These are phyloP conservation scores for Tarsius wallacei DNA, from an alignment of 2,797 vertebrate species.

Conservation along the genomic window DNA sequence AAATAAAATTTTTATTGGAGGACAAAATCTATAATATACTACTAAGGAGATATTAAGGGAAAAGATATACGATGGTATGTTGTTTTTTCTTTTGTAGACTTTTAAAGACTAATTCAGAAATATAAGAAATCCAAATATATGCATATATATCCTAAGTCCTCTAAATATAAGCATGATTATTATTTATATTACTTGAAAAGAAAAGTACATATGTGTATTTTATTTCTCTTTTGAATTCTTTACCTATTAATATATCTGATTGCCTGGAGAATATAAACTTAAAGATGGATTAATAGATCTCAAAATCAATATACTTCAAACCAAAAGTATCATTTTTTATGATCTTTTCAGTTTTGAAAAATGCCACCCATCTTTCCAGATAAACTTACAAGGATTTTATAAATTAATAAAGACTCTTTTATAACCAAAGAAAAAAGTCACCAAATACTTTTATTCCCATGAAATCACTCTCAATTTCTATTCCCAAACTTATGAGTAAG, in stretches of 20 bases:
- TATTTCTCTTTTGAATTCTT: neutral
- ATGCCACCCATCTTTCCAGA: neutral
- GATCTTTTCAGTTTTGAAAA: neutral
- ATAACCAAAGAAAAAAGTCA: neutral
- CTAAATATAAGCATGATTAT: constrained; percentile 21
- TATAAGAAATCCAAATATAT: neutral
- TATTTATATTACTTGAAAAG: neutral
- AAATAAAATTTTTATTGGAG: neutral
- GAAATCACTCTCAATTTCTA: neutral
- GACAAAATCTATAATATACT: neutral
- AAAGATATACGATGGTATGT: neutral
- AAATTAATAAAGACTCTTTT: neutral
- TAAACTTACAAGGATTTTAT: neutral
- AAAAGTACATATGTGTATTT: neutral
- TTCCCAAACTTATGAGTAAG: neutral
- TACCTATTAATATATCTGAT: neutral
- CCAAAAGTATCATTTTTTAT: neutral
- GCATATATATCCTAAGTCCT: neutral
- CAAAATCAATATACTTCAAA: neutral
- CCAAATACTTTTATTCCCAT: neutral
- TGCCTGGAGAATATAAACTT: neutral
- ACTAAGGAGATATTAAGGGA: neutral
- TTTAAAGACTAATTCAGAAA: neutral
- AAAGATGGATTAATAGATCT: neutral
- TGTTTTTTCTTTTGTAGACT: neutral